Base-by-base conservation (phyloP, 2,888 invertebrate species). In the Pharmacophagus antenor region DNA sequence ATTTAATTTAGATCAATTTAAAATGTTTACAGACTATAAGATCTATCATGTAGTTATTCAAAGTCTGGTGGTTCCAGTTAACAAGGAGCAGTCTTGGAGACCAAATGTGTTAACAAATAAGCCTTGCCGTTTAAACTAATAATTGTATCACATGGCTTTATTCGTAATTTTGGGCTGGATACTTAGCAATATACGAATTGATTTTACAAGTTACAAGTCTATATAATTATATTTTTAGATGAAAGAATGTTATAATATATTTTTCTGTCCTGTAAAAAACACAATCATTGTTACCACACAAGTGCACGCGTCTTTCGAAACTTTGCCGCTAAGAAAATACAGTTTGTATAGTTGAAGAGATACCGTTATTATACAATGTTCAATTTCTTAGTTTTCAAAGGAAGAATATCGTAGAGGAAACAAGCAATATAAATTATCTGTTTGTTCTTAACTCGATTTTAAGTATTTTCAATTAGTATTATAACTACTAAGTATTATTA, bases 301-400 rank as follows among this genome's bases (percentile, higher is more conserved):
- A 52, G 25, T 56, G 56, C 50, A 51, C 51, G 47, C 51, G 46
- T 55, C 22, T 50, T 54, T 52, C 59, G 56, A 47, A 56, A 56
- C 51, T 51, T 61, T 51, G 47, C 51, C n/a, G 55, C 60, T 56
- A 51, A 56, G 60, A 61, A 61, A 61, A 61, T 61, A 61, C 51
- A 56, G 60, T 61, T 60, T 60, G 50, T 37, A 51, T 56, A 47
- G 56, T 61, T 47, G 37, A 52, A 46, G 46, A 50, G 60, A 61
- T 61, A 56, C 60, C 60, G 60, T 61, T 61, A 56, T 51, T 56
- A 56, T 60, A 61, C 60, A 56, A 61, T 56, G 60, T 61, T 52
- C 60, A 61, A 61, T 56, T 47, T 46, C 50, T 31, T 17, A 55
- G 31, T 60, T 60, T 56, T 23, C 21, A 23, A 55, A 46, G 22